phyloP scores from a whole-genome alignment of 2,888 invertebrate species.

The Ichneumoninae sp. region DNA sequence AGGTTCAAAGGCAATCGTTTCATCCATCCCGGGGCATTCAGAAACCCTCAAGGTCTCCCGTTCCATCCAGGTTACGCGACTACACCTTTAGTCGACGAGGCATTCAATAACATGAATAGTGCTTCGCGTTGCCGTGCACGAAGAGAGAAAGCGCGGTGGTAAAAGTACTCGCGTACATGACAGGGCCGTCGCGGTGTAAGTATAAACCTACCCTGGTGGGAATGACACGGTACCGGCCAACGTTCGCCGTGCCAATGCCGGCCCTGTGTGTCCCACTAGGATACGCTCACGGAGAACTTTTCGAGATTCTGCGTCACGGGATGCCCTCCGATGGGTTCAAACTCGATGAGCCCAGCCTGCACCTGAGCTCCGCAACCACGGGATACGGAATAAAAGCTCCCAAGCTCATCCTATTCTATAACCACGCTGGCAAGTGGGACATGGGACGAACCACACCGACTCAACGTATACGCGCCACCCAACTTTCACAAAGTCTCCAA shows the following conservation, averaged over 20 bases:
- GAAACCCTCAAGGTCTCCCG: constrained; percentile 33
- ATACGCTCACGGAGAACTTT: constrained; percentile 21
- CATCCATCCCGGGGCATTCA: constrained; percentile 32
- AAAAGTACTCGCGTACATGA: background rate
- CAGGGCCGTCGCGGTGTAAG: background rate
- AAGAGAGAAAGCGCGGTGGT: background rate
- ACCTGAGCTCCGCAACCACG: constrained; percentile 3
- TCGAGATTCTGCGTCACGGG: constrained; percentile 16
- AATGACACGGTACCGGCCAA: background rate
- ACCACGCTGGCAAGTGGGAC: background rate
- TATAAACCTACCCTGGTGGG: background rate
- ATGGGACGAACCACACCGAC: background rate
- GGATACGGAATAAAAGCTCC: constrained; percentile 25
- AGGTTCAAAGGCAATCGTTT: constrained; percentile 34
- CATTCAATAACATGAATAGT: background rate
- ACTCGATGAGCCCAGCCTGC: constrained; percentile 17
- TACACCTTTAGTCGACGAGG: background rate
- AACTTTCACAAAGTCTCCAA: constrained; percentile 56
- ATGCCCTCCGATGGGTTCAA: constrained; percentile 25
- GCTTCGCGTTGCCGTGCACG: background rate
- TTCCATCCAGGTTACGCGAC: background rate
- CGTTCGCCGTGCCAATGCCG: background rate
- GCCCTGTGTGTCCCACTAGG: background rate
- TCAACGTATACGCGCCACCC: constrained; percentile 16
- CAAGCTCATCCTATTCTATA: constrained; percentile 34